Evolutionary conservation across 1,140 invertebrate species (phyloP).

Genomic region (Drosophila tropicalis): DNA sequence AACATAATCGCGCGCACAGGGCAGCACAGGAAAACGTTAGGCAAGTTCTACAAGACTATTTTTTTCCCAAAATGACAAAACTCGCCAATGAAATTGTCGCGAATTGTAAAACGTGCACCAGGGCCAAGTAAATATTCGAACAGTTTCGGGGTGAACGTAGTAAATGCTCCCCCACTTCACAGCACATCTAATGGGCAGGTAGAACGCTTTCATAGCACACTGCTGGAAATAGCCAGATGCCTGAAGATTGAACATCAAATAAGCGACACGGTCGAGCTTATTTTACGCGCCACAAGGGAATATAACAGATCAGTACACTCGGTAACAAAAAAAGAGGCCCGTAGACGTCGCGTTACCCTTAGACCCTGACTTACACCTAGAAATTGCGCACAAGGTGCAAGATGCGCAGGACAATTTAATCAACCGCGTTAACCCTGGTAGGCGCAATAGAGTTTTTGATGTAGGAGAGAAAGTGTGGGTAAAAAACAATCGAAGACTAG

Average conservation of each 20-base stretch:
- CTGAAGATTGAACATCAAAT: slow-evolving; percentile 6
- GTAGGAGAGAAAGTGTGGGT: slow-evolving; percentile 2
- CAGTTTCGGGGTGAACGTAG: slow-evolving; percentile 6
- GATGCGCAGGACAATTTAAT: not conserved
- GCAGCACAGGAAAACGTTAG: too few species aligned
- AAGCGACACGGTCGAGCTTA: slow-evolving; percentile 9
- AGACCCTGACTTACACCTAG: not conserved
- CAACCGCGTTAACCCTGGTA: not conserved
- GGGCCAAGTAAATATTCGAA: not conserved
- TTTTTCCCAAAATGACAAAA: too few species aligned
- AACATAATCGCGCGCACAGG: too few species aligned
- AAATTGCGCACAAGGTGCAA: slow-evolving; percentile 1
- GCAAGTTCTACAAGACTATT: too few species aligned
- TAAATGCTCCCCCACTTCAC: slow-evolving; percentile 15
- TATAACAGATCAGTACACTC: slow-evolving; percentile 21
- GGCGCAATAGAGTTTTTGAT: slow-evolving; percentile 1
- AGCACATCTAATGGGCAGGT: slow-evolving; percentile 12
- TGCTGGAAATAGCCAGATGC: slow-evolving; percentile 21
- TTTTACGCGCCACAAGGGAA: slow-evolving; percentile 18
- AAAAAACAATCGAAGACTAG: not conserved
- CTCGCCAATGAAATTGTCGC: too few species aligned
- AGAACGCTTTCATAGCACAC: slow-evolving; percentile 16
- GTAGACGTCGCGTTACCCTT: slow-evolving; percentile 15
- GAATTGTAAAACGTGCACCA: too few species aligned
- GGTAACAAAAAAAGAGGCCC: slow-evolving; percentile 19